phyloP scores from a whole-genome alignment of 2,113 vertebrate genomes.

The Rhadina sibilatrix region DNA sequence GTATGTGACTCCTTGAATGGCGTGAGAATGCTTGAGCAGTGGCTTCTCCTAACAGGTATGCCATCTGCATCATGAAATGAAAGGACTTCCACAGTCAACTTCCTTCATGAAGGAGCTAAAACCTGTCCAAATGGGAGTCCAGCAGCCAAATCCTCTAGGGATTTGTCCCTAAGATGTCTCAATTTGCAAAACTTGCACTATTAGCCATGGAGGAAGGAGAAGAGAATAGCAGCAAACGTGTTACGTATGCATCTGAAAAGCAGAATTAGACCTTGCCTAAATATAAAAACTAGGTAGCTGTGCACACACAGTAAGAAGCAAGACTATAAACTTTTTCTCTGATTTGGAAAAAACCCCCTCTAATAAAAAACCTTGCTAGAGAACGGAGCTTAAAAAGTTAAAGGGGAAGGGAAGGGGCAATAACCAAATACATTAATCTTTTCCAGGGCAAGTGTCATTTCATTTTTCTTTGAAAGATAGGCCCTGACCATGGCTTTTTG shows the following conservation, averaged over 20 bases:
- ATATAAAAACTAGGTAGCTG: not conserved
- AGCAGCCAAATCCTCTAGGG: not conserved
- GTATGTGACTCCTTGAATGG: not conserved
- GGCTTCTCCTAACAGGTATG: not conserved
- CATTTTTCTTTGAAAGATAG: constrained; percentile 50
- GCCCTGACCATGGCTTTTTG: constrained; percentile 43
- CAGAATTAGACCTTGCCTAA: not conserved
- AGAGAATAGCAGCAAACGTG: not conserved
- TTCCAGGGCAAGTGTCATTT: constrained; percentile 25
- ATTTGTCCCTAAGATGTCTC: not conserved
- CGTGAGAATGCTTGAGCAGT: not conserved
- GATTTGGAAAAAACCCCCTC: not conserved
- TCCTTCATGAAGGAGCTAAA: not conserved
- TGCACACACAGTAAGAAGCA: not conserved
- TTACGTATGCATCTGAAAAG: not conserved
- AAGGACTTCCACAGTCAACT: not conserved
- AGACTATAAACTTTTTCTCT: not conserved
- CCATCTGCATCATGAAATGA: not conserved
- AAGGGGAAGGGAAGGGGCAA: not conserved
- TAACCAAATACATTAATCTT: constrained; percentile 52
- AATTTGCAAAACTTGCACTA: not conserved
- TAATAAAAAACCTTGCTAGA: not conserved
- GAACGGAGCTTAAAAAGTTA: not conserved
- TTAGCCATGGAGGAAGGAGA: not conserved
- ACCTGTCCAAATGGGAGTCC: not conserved